Base-by-base conservation (phyloP, 2,797 vertebrate species). In the Dipus sagitta region DNA sequence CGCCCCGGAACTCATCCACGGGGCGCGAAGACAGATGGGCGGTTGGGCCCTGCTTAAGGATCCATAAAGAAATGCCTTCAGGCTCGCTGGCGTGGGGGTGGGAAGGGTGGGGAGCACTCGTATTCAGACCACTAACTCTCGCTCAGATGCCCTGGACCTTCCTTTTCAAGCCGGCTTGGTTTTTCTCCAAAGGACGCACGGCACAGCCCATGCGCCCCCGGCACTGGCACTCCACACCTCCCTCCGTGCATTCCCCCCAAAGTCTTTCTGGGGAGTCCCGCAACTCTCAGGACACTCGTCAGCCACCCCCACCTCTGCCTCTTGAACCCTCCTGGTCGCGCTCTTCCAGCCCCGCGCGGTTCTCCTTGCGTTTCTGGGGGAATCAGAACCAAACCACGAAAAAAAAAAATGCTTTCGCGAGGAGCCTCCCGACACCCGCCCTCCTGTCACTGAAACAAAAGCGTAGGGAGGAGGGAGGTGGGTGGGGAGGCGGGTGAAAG, bases 401-500 rank as follows among this genome's bases (percentile, higher is more conserved):
- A 47, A 47, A 47, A 47, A 10, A 47, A 95, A 91, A 93, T 58
- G 96, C 95, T 76, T 91, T 78, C n/a, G n/a, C 65, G 47, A 95
- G 90, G 88, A 96, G 96, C 95, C 95, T 96, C 97, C 96, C 95
- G 86, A 65, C 95, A 95, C 95, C 96, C 95, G 94, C 97, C 95
- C 95, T 80, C 95, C 95, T 80, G 96, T 92, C 95, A 78, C 93
- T 85, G 97, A 96, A 95, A 97, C 97, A 97, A 97, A 97, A 97
- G 97, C 96, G 86, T 42, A 90, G 96, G 96, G 96, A 92, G 95
- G 95, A 94, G 96, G 96, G 94, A 88, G 88, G 88, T 86, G 88
- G 92, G 52, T 84, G 91, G 64, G 92, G 88, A 84, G 92, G 94
- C 91, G 85, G 86, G 94, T 89, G 87, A 81, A 77, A 95, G 95